A percentile compares a stretch with the other conserved stretches of the same genome.
These are phyloP conservation scores for Coluber constrictor DNA, from an alignment of 2,797 vertebrate genomes.

Conservation along the genomic window DNA sequence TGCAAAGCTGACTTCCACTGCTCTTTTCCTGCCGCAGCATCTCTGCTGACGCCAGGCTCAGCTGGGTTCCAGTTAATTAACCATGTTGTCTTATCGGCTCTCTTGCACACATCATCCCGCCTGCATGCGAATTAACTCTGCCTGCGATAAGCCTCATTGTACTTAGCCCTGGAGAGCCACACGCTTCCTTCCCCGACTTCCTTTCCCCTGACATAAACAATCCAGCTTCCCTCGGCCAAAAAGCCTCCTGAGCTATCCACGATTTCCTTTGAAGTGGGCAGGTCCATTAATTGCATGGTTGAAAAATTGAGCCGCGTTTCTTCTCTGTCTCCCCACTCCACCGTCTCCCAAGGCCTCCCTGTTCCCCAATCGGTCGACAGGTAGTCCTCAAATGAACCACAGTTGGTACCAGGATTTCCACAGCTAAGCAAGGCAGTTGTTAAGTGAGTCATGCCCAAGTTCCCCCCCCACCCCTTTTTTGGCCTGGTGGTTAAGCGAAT, in stretches of 20 bases:
- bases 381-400: background rate
- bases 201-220: background rate
- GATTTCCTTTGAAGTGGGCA: slow-evolving; percentile 2
- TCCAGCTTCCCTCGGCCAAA: background rate
- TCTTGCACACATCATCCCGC: slow-evolving; percentile 62
- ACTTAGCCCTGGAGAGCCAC: slow-evolving; percentile 7
- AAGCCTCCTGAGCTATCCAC: background rate
- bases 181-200: background rate
- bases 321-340: rapidly evolving
- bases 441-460: background rate
- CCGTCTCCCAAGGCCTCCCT: background rate
- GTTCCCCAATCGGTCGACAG: background rate
- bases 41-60: slow-evolving; percentile 4
- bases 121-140: slow-evolving; percentile 32
- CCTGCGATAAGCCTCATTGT: slow-evolving; percentile 30
- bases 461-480: background rate
- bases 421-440: background rate
- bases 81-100: slow-evolving; percentile 75
- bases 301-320: background rate
- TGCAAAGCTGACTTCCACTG: background rate
- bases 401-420: background rate
- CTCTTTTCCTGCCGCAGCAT: slow-evolving; percentile 7
- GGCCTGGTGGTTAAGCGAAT: background rate
- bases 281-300: background rate
- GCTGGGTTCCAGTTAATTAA: slow-evolving; percentile 75